Conservation (phyloP, 2,888 invertebrate genomes). For the Copidosoma aretas region DNA sequence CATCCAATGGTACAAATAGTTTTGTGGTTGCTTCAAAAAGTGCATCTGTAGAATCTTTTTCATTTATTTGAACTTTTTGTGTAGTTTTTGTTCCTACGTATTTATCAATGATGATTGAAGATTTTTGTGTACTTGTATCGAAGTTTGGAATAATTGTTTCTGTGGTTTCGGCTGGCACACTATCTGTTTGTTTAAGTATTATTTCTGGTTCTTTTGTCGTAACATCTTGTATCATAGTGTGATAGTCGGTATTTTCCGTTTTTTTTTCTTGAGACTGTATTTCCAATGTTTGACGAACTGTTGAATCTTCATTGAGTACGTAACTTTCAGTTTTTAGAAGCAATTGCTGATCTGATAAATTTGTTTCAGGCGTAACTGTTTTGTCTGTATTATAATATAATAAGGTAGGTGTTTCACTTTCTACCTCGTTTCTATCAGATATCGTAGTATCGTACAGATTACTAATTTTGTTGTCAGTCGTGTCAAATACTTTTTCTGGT, state of each 20-base stretch:
- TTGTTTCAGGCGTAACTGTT: not conserved
- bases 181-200: slow-evolving; percentile 4
- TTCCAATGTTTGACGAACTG: not conserved
- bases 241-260: slow-evolving; percentile 1
- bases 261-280: slow-evolving; percentile 5
- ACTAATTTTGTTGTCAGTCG: slow-evolving; percentile 4
- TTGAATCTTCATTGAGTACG: slow-evolving; percentile 5
- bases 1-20: slow-evolving; percentile 8
- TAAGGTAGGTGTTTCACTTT: slow-evolving; percentile 4
- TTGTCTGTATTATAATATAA: slow-evolving; percentile 14
- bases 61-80: not conserved
- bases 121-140: slow-evolving; percentile 1
- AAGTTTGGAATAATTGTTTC: slow-evolving; percentile 12
- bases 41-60: not conserved
- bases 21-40: slow-evolving; percentile 14
- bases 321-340: slow-evolving; percentile 11
- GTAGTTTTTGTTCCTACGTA: not conserved
- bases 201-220: slow-evolving; percentile 9
- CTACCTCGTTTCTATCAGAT: not conserved
- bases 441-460: slow-evolving; percentile 2
- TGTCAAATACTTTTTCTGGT: slow-evolving; percentile 5
- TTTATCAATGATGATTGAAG: not conserved
- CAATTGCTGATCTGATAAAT: not conserved
- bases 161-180: not conserved
- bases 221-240: not conserved